Conservation (phyloP, 2,797 vertebrate species). For the Leontocebus nigricollis region DNA sequence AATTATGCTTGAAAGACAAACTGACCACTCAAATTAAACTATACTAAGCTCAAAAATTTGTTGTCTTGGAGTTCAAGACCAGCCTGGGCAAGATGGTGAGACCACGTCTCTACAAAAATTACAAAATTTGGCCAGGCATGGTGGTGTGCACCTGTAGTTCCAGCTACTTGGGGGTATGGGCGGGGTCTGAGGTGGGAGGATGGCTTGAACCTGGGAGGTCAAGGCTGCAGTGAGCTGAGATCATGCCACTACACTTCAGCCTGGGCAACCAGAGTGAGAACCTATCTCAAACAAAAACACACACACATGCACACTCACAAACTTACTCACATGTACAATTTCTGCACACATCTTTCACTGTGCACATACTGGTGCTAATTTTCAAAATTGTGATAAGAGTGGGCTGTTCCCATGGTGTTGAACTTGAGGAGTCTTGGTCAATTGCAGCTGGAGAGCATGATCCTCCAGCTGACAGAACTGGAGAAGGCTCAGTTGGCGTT, state of each 20-base stretch:
- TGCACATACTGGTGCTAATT: neutral
- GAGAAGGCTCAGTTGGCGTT: neutral
- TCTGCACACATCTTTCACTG: neutral
- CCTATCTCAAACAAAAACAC: no score
- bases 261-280: neutral
- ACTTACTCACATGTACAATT: neutral
- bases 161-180: neutral
- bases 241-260: neutral
- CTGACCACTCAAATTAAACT: neutral
- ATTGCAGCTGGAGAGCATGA: neutral
- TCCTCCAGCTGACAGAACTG: neutral
- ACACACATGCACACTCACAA: no score
- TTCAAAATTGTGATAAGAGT: neutral
- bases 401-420: neutral
- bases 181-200: neutral
- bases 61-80: neutral
- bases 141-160: neutral
- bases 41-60: neutral
- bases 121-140: neutral
- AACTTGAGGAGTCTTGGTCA: neutral
- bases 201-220: neutral
- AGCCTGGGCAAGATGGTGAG: neutral
- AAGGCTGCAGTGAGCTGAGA: neutral
- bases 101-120: neutral
- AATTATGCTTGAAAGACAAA: conserved; percentile 36